Evolutionary conservation across 2,113 vertebrate genomes (phyloP).

Genomic region (Grammomys surdaster): DNA sequence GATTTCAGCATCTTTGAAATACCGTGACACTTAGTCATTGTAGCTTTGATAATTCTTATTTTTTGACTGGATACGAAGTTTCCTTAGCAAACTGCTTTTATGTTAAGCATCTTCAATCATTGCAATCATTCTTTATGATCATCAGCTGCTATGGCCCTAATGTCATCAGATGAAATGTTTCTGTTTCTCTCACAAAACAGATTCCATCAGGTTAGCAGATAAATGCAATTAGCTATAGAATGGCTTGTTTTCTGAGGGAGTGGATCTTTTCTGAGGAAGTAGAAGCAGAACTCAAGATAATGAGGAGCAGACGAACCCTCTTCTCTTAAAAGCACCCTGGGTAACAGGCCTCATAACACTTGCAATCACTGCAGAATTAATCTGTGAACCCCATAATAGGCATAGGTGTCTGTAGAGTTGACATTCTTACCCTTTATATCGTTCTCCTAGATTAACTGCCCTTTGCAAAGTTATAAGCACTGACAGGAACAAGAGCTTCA

Average conservation of each 20-base stretch:
- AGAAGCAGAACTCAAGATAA: not conserved
- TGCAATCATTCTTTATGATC: not conserved
- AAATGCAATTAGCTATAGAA: not conserved
- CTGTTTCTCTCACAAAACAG: not conserved
- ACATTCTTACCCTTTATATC: not conserved
- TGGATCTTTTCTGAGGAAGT: not conserved
- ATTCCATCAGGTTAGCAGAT: not conserved
- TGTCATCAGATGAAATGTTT: not conserved
- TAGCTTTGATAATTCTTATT: not conserved
- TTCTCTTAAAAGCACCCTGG: not conserved
- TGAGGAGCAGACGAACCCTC: not conserved
- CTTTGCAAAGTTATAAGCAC: not conserved
- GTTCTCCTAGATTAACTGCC: not conserved
- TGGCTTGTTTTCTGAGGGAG: not conserved
- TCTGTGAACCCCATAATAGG: not conserved
- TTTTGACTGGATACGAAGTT: not conserved
- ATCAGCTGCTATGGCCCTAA: not conserved
- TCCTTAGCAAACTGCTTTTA: not conserved
- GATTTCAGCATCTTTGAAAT: not conserved
- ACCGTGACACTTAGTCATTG: not conserved
- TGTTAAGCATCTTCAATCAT: not conserved
- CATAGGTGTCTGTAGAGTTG: not conserved
- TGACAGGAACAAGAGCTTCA: not conserved
- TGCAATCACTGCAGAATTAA: not conserved
- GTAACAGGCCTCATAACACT: not conserved